Conservation (phyloP, 2,797 vertebrate species). For the Phrynocephalus vlangalii region DNA sequence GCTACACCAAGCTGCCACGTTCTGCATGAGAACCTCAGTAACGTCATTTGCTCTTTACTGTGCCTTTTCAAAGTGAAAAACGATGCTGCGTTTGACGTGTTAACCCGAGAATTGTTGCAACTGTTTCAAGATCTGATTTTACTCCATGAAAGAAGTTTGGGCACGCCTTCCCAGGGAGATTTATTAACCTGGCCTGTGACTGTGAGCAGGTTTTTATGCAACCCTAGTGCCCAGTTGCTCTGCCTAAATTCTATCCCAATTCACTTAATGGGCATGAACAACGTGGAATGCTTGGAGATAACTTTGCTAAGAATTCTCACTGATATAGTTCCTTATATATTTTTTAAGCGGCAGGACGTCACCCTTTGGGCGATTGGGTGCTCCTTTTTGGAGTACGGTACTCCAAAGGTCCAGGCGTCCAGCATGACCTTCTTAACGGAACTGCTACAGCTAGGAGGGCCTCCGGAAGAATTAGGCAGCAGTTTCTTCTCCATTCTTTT, state of each 20-base stretch:
- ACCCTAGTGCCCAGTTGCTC: conserved; percentile 63
- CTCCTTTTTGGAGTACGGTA: conserved; percentile 83
- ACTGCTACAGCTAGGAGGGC: conserved; percentile 86
- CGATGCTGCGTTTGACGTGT: conserved; percentile 83
- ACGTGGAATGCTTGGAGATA: conserved; percentile 84
- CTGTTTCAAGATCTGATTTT: conserved; percentile 86
- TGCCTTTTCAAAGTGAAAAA: conserved; percentile 89
- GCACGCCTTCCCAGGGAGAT: conserved; percentile 29
- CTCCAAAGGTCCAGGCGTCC: conserved; percentile 79
- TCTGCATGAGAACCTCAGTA: conserved; percentile 86
- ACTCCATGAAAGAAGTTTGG: conserved; percentile 70
- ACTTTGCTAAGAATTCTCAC: conserved; percentile 82
- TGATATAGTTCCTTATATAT: conserved; percentile 81
- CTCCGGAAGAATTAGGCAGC: conserved; percentile 83
- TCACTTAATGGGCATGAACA: conserved; percentile 79
- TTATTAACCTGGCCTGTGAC: conserved; percentile 84
- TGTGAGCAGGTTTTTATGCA: conserved; percentile 80
- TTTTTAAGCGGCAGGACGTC: conserved; percentile 83
- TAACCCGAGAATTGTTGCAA: conserved; percentile 85
- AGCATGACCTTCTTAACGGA: conserved; percentile 83
- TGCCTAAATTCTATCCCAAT: conserved; percentile 87
- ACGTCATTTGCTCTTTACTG: conserved; percentile 89
- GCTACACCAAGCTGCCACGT: conserved; percentile 87
- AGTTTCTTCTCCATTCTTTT: conserved; percentile 87
- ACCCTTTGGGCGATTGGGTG: conserved; percentile 89